A percentile compares a stretch with the other conserved stretches of the same genome.
Evolutionary conservation across 2,113 vertebrate species (phyloP).

Genomic region (Agelaius phoeniceus): DNA sequence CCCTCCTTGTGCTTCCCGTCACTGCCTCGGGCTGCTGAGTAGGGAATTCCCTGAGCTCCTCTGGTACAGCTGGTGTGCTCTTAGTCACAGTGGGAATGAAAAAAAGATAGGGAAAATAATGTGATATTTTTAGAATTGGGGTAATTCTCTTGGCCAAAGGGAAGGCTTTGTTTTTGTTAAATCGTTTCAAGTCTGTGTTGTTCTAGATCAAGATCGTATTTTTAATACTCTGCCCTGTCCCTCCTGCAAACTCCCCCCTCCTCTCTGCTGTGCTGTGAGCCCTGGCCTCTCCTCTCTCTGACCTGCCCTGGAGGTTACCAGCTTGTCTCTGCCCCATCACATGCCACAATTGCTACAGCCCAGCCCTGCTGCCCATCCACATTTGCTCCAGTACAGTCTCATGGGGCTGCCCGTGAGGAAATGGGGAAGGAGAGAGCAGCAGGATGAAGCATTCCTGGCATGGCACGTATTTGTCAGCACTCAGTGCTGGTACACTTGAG

Average conservation of each 20-base stretch:
- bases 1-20: not conserved
- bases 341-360: not conserved
- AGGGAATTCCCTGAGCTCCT: not conserved
- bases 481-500: not conserved
- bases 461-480: not conserved
- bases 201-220: not conserved
- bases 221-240: not conserved
- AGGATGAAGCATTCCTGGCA: not conserved
- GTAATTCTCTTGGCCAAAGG: conserved; percentile 2
- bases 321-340: not conserved
- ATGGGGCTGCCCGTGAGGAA: not conserved
- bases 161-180: not conserved
- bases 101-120: not conserved
- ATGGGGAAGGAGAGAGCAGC: not conserved
- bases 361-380: not conserved
- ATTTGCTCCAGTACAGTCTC: not conserved
- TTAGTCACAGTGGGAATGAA: not conserved
- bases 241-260: not conserved
- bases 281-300: fast-evolving
- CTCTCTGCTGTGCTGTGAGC: not conserved
- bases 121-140: not conserved
- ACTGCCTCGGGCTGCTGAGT: not conserved
- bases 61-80: not conserved
- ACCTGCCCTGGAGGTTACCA: not conserved
- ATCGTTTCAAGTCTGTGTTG: not conserved